These are phyloP conservation scores for Cenopis cana DNA, from an alignment of 2,888 invertebrate genomes.

Conservation along the genomic window DNA sequence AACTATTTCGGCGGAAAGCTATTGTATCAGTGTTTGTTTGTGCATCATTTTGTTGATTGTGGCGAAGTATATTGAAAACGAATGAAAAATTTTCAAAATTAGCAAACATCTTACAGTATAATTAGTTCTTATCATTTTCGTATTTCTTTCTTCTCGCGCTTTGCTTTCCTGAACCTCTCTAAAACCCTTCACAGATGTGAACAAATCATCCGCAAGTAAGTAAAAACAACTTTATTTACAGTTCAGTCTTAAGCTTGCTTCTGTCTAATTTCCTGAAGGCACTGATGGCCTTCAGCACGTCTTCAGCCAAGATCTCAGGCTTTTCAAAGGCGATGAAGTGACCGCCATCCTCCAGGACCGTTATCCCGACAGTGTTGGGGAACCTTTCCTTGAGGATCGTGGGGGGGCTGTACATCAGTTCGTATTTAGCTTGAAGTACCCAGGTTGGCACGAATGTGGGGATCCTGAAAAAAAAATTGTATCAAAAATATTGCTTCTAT, in stretches of 20 bases:
- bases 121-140: no score
- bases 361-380: slow-evolving; percentile 86
- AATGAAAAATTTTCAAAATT: no score
- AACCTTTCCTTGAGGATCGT: slow-evolving; percentile 81
- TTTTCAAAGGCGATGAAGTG: slow-evolving; percentile 92
- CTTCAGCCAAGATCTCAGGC: slow-evolving; percentile 86
- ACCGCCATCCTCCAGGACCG: slow-evolving; percentile 86
- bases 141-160: neutral
- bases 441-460: slow-evolving; percentile 87
- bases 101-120: no score
- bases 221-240: slow-evolving; percentile 32
- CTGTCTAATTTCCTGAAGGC: slow-evolving; percentile 42
- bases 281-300: slow-evolving; percentile 70
- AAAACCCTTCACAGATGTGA: slow-evolving; percentile 53
- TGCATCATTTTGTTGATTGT: no score
- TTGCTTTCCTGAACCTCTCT: slow-evolving; percentile 41
- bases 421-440: slow-evolving; percentile 88
- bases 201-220: slow-evolving; percentile 86
- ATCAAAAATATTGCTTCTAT: no score
- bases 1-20: no score
- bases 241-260: slow-evolving; percentile 40
- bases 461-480: slow-evolving; percentile 49
- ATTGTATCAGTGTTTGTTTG: no score
- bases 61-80: no score
- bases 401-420: slow-evolving; percentile 83